Evolutionary conservation across 2,113 vertebrate species (phyloP), one percentile per base, ranked within the genome.

Genomic region (Nerophis ophidion): DNA sequence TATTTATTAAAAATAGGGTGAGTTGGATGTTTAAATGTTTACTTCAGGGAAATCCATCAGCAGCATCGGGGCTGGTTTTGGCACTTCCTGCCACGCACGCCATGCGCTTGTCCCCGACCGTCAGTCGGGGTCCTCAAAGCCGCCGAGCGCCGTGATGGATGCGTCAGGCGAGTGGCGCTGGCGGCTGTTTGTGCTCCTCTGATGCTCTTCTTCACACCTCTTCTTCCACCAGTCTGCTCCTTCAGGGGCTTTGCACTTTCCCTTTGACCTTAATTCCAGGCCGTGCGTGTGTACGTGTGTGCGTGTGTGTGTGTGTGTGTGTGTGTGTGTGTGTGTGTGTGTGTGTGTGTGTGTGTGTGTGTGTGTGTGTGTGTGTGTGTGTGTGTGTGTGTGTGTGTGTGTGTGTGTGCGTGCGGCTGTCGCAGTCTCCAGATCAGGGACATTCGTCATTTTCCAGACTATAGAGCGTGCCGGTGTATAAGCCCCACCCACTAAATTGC

Each of bases 101-200:
- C 40, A 44, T 44, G 38, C 38, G 10, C 40, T 11, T 50, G 71
- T 57, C 58, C 55, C 42, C 71, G 60, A 11, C 40, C 40, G 68
- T 72, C 74, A 48, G 56, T 76, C 71, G 12, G 69, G 7, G 62
- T 69, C 71, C 45, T 72, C 74, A 56, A 65, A 36, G 59, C 68
- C 17, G 54, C 63, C 70, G 79, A 82, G 67, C 68, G 72, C 59
- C 59, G 74, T 79, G 81, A 85, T 82, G 74, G 77, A 81, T 77
- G 75, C 72, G 44, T 49, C 52, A 74, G 79, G 77, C 44, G 61
- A 69, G 67, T 60, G 55, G 80, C 76, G 80, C 76, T 80, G 1
- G 57, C 33, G 53, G 78, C 76, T 82, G 74, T 79, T 83, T 82
- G 70, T 76, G 47, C 70, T 70, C 72, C 71, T 68, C 72, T 81